Base-by-base conservation (phyloP, 2,113 vertebrate genomes). In the Phocoena phocoena region DNA sequence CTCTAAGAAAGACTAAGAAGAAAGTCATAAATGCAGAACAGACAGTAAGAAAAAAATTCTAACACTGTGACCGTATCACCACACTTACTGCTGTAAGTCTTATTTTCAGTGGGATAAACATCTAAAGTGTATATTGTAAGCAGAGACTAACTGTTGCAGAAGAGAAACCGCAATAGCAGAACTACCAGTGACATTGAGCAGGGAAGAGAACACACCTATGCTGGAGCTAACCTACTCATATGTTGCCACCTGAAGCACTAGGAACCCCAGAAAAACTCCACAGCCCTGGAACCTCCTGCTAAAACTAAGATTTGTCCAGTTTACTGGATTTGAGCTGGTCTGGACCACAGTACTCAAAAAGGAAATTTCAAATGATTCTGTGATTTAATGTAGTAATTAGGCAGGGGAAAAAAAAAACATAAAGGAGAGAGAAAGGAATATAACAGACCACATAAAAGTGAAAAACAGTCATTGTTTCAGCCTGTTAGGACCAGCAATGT, bases 221-320 rank as follows among this genome's bases (percentile, higher is more conserved):
- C 96, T 94, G 62, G 95, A 95, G 81, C 95, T 97, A 92, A 89
- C 67, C 74, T 95, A 23, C 58, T 33, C 3, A 68, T 36, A 33
- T 9, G 93, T n/a, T 94, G 91, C 25, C 97, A 97, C 73, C 50
- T 93, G 88, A 55, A 87, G 83, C 92, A 89, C 79, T 73, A 97
- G 85, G 65, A 97, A 93, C 81, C 14, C 50, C 1, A 23, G 50
- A 81, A 71, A 94, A 96, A 91, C 44, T 71, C 67, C 53, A 38
- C 50, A 95, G 96, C 98, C 98, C 77, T 98, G 90, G 65, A 98
- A 98, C 79, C 97, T 98, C 93, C 93, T 97, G 90, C 87, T 98
- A 96, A 95, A 97, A 80, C 71, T 86, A 88, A 92, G 82, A 97
- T 71, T 97, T 97, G 93, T 95, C 88, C 98, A 90, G 79, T 96